Evolutionary conservation across 2,888 invertebrate species (phyloP).

Genomic region (Euzetes globulus): DNA sequence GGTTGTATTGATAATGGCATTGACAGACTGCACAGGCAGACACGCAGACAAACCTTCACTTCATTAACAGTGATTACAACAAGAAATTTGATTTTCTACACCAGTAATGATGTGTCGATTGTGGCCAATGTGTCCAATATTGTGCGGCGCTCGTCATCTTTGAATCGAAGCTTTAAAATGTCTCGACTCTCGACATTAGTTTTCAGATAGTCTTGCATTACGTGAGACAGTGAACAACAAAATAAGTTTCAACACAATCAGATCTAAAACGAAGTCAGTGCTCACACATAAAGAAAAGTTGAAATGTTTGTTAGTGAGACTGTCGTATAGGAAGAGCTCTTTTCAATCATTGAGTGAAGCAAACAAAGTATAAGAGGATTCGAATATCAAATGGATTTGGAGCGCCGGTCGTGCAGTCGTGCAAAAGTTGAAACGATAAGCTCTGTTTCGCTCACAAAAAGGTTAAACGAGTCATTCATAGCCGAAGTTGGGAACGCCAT

Average conservation of each 20-base stretch:
- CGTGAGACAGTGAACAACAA: not conserved
- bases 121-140: constrained; percentile 10
- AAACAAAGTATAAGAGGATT: constrained; percentile 17
- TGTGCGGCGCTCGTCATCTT: not conserved
- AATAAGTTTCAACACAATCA: not conserved
- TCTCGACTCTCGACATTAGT: not conserved
- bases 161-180: not conserved
- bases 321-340: not conserved
- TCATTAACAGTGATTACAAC: constrained; percentile 21
- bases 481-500: not conserved
- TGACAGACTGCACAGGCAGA: not conserved
- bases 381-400: not conserved
- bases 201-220: not conserved
- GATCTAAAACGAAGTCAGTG: not conserved
- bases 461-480: not conserved
- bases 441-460: not conserved
- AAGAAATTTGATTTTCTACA: constrained; percentile 25
- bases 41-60: constrained; percentile 2
- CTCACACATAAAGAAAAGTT: not conserved
- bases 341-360: constrained; percentile 11
- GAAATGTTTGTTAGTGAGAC: constrained; percentile 11
- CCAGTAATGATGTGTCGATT: constrained; percentile 11
- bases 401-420: not conserved
- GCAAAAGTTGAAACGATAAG: not conserved
- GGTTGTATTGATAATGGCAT: not conserved